These are phyloP conservation scores for Dendropsophus ebraccatus DNA, from an alignment of 2,113 vertebrate genomes.

Conservation along the genomic window DNA sequence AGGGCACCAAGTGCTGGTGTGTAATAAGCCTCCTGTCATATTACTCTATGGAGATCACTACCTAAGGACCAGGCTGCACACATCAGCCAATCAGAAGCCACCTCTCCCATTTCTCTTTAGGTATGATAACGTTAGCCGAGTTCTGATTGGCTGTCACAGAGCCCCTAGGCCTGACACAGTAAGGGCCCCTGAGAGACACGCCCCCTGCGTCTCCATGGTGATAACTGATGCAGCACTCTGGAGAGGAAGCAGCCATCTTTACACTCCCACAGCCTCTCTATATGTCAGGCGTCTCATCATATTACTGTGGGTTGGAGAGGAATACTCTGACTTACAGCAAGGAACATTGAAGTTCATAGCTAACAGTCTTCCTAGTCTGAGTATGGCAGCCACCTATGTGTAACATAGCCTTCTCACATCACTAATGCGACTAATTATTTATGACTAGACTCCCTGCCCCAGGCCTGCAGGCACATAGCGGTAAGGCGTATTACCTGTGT, in stretches of 20 bases:
- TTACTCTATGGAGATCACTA: not conserved
- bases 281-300: no score
- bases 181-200: not conserved
- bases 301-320: no score
- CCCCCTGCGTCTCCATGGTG: slow-evolving; percentile 27
- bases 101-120: not conserved
- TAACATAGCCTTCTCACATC: no score
- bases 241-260: slow-evolving; percentile 9
- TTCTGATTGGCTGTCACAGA: not conserved
- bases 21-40: not conserved
- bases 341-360: no score
- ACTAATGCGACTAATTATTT: no score
- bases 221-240: slow-evolving; percentile 10
- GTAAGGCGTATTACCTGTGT: not conserved
- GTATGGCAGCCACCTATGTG: no score
- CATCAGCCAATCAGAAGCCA: not conserved
- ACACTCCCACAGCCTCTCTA: no score
- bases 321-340: no score
- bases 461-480: not conserved
- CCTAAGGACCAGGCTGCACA: not conserved
- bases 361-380: no score
- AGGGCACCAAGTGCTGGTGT: not conserved
- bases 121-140: no score
- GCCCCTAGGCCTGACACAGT: not conserved
- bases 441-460: no score